phyloP scores from a whole-genome alignment of 2,797 vertebrate species.

The Lithobates pipiens region DNA sequence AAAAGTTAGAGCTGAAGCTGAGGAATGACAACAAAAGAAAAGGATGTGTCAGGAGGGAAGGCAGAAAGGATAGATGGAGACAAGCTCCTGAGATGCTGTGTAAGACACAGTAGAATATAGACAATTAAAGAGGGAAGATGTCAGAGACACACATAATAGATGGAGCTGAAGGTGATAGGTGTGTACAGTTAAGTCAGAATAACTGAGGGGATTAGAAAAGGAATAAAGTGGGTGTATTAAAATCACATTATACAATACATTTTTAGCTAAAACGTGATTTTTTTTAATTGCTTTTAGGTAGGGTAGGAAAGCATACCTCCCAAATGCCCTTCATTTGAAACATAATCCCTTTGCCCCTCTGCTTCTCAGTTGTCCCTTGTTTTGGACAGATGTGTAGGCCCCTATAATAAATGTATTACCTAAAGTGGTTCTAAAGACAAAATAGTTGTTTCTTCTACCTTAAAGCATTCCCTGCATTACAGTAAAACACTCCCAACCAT shows the following conservation, averaged over 20 bases:
- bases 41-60: background rate
- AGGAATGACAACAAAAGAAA: background rate
- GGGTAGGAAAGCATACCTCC: too few species aligned
- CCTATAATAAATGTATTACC: too few species aligned
- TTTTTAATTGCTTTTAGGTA: too few species aligned
- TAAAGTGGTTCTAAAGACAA: too few species aligned
- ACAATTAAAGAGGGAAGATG: slow-evolving; percentile 7
- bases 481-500: too few species aligned
- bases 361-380: too few species aligned
- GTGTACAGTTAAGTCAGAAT: background rate
- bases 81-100: slow-evolving; percentile 8
- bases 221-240: background rate
- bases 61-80: background rate
- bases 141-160: slow-evolving; percentile 26
- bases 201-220: background rate
- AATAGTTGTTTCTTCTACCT: too few species aligned
- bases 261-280: background rate
- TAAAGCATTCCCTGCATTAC: too few species aligned
- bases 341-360: too few species aligned
- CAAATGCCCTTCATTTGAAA: too few species aligned
- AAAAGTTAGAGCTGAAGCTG: background rate
- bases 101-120: background rate
- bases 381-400: too few species aligned
- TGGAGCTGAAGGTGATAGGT: slow-evolving; percentile 10
- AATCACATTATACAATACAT: background rate